Base-by-base conservation (phyloP, 92 coral and sea anemone species). In the Siderastrea radians region DNA sequence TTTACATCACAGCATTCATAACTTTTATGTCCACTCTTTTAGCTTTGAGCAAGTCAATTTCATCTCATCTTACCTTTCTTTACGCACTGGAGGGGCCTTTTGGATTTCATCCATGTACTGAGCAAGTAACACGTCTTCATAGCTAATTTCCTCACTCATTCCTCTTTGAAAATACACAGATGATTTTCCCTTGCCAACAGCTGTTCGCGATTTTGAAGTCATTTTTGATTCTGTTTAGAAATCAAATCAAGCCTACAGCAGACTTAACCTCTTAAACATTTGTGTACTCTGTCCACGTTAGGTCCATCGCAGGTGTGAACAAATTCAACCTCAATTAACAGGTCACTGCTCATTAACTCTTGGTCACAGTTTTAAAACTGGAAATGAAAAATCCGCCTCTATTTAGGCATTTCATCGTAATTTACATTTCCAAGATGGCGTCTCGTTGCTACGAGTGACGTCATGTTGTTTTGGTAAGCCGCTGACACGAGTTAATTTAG, bases 391-490 rank as follows among this genome's bases (percentile, higher is more conserved):
- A 81, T 43, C 75, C 51, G 53, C 15, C 72, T 54, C 79, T 47
- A 50, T 65, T 74, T 74, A 38, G 3, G 55, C 70, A 78, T 60
- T 15, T 16, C 8, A 53, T n/a, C 43, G 12, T 17, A 55, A 82
- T 72, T 84, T 62, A 43, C 80, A 71, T 49, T 84, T 74, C 53
- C 73, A 84, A 84, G 52, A 84, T 84, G 87, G 87, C 80, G 80
- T 46, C 80, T 73, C 91, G 98, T 95, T 95, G 98, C 98, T 93
- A 95, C 86, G 96, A 90, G 84, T 92, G 95, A 92, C 91, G 92
- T 92, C 95, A 92, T 70, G 49, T 43, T 76, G 3, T 38, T 51
- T 47, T 52, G 49, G 52, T 67, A 68, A 45, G 62, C 97, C 95
- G 88, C 95, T 93, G 90, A 82, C 89, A 55, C 68, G 19, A 38